Conservation (phyloP, 2,888 invertebrate species). For the Dascillus cervinus region DNA sequence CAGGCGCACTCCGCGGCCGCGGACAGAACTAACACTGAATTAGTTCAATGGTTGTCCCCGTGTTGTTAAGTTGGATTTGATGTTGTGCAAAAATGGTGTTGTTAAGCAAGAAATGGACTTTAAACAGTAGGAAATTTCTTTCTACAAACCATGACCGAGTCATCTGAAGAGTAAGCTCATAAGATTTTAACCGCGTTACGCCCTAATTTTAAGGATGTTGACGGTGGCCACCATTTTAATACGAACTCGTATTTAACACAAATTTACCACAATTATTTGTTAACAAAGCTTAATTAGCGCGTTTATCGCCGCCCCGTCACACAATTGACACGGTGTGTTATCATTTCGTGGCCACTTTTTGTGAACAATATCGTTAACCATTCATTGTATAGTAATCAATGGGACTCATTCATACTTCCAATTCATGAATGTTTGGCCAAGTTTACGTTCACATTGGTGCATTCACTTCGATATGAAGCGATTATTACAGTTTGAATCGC, state of each 20-base stretch:
- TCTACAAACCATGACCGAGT: constrained; percentile 25
- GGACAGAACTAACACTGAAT: constrained; percentile 26
- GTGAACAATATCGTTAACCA: too few species aligned
- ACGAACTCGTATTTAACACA: constrained; percentile 19
- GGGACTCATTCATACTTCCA: constrained; percentile 30
- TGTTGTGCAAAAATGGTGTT: constrained; percentile 43
- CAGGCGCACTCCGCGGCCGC: constrained; percentile 7
- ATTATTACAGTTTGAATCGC: constrained; percentile 25
- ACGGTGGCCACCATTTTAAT: constrained; percentile 20
- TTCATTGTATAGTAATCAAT: constrained; percentile 31
- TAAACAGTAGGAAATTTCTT: constrained; percentile 21
- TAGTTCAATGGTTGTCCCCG: constrained; percentile 41
- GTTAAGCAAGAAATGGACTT: constrained; percentile 27
- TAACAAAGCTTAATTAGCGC: constrained; percentile 19
- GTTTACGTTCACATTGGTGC: constrained; percentile 27
- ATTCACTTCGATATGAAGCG: constrained; percentile 25
- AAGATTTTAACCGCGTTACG: constrained; percentile 8
- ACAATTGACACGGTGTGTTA: too few species aligned
- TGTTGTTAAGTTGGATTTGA: constrained; percentile 41
- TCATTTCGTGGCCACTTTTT: too few species aligned
- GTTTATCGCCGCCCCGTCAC: background rate
- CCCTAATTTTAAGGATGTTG: constrained; percentile 14
- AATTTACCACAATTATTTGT: constrained; percentile 19
- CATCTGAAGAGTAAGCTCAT: constrained; percentile 24
- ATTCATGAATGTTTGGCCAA: constrained; percentile 30